These are phyloP conservation scores for Syngnathus floridae DNA, from an alignment of 2,113 vertebrate genomes.

Conservation along the genomic window DNA sequence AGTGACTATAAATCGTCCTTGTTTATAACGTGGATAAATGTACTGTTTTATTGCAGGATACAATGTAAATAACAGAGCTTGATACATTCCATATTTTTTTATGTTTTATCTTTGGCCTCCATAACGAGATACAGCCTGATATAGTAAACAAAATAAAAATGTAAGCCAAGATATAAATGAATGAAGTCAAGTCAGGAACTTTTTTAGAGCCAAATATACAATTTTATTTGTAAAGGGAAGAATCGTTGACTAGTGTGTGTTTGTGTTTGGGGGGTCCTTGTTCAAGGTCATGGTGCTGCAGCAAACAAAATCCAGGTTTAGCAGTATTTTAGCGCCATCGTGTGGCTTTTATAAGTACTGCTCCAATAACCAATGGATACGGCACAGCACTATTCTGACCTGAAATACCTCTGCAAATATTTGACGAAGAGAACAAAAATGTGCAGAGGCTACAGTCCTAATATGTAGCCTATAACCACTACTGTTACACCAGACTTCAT, in stretches of 20 bases:
- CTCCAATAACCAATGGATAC: too few species aligned
- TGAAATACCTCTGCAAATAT: too few species aligned
- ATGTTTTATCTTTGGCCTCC: background rate
- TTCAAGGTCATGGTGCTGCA: background rate
- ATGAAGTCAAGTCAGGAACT: background rate
- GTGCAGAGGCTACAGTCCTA: too few species aligned
- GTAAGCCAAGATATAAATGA: background rate
- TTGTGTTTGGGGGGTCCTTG: background rate
- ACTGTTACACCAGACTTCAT: background rate
- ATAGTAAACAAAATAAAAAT: background rate
- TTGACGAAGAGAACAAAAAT: too few species aligned
- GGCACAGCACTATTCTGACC: too few species aligned
- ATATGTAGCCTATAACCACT: too few species aligned
- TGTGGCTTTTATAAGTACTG: slow-evolving; percentile 5
- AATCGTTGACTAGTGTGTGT: background rate
- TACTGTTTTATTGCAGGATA: background rate
- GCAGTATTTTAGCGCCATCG: slow-evolving; percentile 46
- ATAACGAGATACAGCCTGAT: background rate
- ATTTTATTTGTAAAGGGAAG: background rate
- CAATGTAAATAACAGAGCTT: background rate
- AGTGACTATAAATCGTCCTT: background rate
- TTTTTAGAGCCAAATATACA: background rate
- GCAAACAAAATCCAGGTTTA: slow-evolving; percentile 1
- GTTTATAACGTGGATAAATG: background rate
- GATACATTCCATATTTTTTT: background rate